Base-by-base conservation (phyloP, 2,113 vertebrate genomes). In the Myotis brandtii region DNA sequence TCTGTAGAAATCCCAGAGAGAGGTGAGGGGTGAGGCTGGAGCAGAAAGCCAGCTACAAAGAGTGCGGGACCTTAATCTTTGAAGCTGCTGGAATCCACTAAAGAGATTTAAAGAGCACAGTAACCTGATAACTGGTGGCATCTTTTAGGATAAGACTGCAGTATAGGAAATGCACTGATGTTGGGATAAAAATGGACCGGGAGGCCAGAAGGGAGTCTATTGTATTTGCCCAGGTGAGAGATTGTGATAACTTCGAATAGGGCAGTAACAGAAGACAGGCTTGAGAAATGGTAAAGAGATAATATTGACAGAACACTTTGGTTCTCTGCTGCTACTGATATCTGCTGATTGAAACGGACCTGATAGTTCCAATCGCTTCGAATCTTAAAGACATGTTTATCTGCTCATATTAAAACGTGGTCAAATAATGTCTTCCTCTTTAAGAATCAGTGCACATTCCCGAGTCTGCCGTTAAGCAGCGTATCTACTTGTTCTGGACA, bases 41-140 rank as follows among this genome's bases (percentile, higher is more conserved):
- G 16, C 56, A 59, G 4, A 50, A 32, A 67, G 6, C 20, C 85
- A 27, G 5, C 9, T 11, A 7, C 16, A 18, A 5, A 66, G 9
- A 72, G 0, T 16, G 16, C 7, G 11, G 14, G 6, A 54, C 43
- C 16, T 52, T 34, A 9, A 25, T 70, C 56, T 92, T 10, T 67
- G 43, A 93, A 67, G 6, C 20, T 59, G 20, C 1, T 52, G 11
- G 37, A 83, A 83, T 59, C 16, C 23, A 11, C 30, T 72, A 3
- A 1, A 86, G 54, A 64, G 2, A 32, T 52, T 93, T 27, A 43
- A 56, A 70, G n/a, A 77, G 69, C 7, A 66, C 6, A 59, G 12
- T 13, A 46, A 46, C 17, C 4, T 14, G 17, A 1, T 37, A 48
- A 40, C 25, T 66, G 11, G 3, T 13, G 27, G 1, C 0, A 1